phyloP scores from a whole-genome alignment of 2,113 vertebrate species.

The Australoheros scitulus region DNA sequence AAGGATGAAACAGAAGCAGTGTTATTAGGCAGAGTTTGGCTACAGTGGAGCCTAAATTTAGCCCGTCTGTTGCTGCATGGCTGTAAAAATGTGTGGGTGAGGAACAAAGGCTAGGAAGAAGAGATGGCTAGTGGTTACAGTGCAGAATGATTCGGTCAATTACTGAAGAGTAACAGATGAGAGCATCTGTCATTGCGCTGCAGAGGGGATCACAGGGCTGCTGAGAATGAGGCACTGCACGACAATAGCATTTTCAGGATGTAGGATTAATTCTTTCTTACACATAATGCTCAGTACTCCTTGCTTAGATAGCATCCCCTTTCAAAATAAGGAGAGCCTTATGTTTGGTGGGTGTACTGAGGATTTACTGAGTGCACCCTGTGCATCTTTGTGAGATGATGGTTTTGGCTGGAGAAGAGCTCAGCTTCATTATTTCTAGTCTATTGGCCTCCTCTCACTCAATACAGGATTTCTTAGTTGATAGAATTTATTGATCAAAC shows the following conservation, averaged over 20 bases:
- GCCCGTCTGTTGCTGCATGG: slow-evolving; percentile 57
- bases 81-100: slow-evolving; percentile 39
- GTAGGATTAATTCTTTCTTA: slow-evolving; percentile 42
- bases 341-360: slow-evolving; percentile 15
- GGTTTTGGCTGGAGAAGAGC: slow-evolving; percentile 10
- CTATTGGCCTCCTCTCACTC: neutral
- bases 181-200: slow-evolving; percentile 17
- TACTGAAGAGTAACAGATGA: slow-evolving; percentile 41
- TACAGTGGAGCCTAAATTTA: slow-evolving; percentile 70
- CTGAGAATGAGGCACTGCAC: neutral
- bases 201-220: slow-evolving; percentile 33
- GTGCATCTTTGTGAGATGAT: neutral
- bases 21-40: slow-evolving; percentile 55
- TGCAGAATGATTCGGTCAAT: slow-evolving; percentile 10
- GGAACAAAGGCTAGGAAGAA: slow-evolving; percentile 22
- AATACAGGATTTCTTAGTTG: neutral
- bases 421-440: neutral
- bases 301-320: slow-evolving; percentile 5
- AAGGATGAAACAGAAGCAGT: slow-evolving; percentile 34
- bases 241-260: slow-evolving; percentile 33
- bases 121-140: slow-evolving; percentile 21
- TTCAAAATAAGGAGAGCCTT: slow-evolving; percentile 14
- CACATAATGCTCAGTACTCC: neutral
- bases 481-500: neutral
- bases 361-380: slow-evolving; percentile 9